Evolutionary conservation across 2,888 invertebrate species (phyloP).

Genomic region (Melieria omissa): DNA sequence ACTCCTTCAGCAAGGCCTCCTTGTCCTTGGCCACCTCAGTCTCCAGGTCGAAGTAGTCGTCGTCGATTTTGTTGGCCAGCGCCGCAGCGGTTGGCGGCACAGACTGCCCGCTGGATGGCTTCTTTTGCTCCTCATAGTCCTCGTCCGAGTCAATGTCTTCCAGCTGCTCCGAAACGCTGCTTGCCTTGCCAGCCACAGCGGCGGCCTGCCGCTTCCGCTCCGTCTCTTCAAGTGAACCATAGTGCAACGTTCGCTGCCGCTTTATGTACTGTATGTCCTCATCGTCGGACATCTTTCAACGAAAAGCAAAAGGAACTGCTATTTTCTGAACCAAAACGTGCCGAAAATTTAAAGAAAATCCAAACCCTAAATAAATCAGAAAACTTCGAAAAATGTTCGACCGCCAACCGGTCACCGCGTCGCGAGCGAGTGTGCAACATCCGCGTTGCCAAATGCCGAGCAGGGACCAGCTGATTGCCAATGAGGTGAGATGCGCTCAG

Average conservation of each 20-base stretch:
- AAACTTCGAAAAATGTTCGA: too few species aligned
- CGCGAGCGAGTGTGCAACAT: too few species aligned
- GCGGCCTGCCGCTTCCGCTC: conserved; percentile 76
- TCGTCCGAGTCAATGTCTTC: conserved; percentile 73
- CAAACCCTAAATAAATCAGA: too few species aligned
- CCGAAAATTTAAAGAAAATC: too few species aligned
- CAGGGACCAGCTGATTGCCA: too few species aligned
- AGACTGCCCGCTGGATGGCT: conserved; percentile 70
- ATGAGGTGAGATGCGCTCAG: too few species aligned
- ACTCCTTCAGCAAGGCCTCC: conserved; percentile 92
- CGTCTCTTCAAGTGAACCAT: conserved; percentile 89
- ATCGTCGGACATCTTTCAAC: conserved; percentile 80
- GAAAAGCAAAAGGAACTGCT: too few species aligned
- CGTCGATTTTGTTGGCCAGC: conserved; percentile 62
- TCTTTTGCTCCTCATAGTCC: conserved; percentile 70
- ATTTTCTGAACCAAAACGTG: too few species aligned
- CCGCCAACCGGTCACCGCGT: too few species aligned
- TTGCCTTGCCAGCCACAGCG: conserved; percentile 23
- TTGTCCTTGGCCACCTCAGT: conserved; percentile 79
- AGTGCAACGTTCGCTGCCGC: conserved; percentile 82
- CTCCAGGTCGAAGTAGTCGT: conserved; percentile 67
- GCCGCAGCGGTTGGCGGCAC: conserved; percentile 55
- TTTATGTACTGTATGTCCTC: conserved; percentile 78
- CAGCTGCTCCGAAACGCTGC: conserved; percentile 46
- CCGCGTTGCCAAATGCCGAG: too few species aligned